Evolutionary conservation across 2,888 invertebrate genomes (phyloP), one percentile per base, ranked within the genome.

Genomic region (Epistrophella euchroma): DNA sequence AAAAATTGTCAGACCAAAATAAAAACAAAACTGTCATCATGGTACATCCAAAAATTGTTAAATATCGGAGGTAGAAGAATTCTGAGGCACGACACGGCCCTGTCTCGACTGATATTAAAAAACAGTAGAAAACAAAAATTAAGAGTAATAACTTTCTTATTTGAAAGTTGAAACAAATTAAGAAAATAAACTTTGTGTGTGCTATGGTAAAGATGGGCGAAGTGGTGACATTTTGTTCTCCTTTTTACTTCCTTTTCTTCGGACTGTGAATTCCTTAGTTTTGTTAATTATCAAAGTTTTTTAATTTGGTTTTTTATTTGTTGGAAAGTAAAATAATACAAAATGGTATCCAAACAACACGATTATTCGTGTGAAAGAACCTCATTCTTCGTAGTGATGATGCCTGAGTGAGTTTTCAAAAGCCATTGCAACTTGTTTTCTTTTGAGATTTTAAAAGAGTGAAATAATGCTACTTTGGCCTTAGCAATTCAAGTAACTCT

Each of bases 261-360:
- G 50, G 35, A 64, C 25, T 3, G 17, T 45, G 68, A 52, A 70
- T 64, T 74, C 47, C 17, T 73, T 45, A 74, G 73, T 71, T 80
- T 37, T 64, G 28, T 71, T 84, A 84, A 84, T 79, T 84, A 74
- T 74, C n/a, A 79, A 84, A 84, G 79, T 84, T 84, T 55, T 56
- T 58, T 60, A 10, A 58, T 19, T 56, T 11, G 4, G 1, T 66
- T 35, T 50, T 50, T 22, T 35, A 4, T 4, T 15, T 15, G 15
- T 40, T 40, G 5, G 13, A 40, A 40, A 40, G 15, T 40, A 40
- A 40, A 15, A 40, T 13, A 40, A 0, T n/a, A n/a, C n/a, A n/a
- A 62, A 25, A 25, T 40, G n/a, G 9, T 17, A 25, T 6, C 4
- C n/a, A 45, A 64, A 47, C 11, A 45, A 28, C 7, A 19, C 22